Base-by-base conservation (phyloP, 2,888 invertebrate genomes). In the Hirtodrosophila trivittata region DNA sequence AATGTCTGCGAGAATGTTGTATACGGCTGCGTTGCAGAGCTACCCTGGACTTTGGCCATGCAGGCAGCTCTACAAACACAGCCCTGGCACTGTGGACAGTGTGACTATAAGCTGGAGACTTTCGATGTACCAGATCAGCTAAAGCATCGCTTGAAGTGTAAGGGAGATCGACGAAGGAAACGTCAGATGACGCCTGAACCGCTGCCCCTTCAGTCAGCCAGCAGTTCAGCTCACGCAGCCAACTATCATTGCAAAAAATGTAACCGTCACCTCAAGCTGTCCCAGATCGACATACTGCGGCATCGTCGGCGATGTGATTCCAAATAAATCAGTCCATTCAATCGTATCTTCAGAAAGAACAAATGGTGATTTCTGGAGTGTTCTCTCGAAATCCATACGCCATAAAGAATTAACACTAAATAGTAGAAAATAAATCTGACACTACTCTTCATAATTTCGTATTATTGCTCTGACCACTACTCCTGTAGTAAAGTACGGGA, bases 201-300 rank as follows among this genome's bases (percentile, higher is more conserved):
- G 13, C n/a, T 35, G 9, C n/a, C 0, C 0, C 8, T 5, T 4
- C 41, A 2, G 3, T 5, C 92, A 6, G 0, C 55, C 32, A 51
- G 37, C 33, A 21, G 38, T 1, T 45, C 52, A n/a, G 16, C 26
- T 0, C 42, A 49, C 8, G 45, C 37, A 16, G 41, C 59, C 18
- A 59, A 59, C 37, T 97, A 93, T 91, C 92, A 92, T 73, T 98
- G 98, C 89, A 91, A 93, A 7, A 92, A 90, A 74, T 98, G 98
- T 90, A 91, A 93, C 1, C 91, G 93, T 75, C 92, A 92, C 3
- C 90, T 97, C 56, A 92, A 93, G 78, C 91, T 97, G 70, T 95
- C 95, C 8, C 94, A 96, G 3, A 95, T 95, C 14, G 97, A 98
- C 89, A 95, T 97, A 88, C 92, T 98, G 66, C 95, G 93, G 81